A percentile compares a stretch with the other conserved stretches of the same genome.
Evolutionary conservation across 2,113 vertebrate species (phyloP).

Genomic region (Pseudois nayaur): DNA sequence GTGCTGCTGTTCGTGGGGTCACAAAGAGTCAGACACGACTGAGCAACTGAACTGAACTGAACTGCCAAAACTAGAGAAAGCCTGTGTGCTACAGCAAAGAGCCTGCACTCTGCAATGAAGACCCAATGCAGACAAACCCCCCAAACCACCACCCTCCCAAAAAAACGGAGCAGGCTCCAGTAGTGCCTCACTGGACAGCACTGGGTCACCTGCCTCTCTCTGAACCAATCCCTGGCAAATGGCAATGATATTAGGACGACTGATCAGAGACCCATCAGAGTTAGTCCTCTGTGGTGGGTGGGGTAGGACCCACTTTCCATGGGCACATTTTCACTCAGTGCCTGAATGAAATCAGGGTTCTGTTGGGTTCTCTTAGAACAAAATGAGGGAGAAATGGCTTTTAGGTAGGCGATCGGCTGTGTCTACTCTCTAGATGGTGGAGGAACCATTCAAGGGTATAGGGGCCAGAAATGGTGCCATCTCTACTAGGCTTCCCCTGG

Average conservation of each 20-base stretch:
- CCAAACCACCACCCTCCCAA: fast-evolving
- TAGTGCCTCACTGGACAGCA: not conserved
- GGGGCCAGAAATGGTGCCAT: not conserved
- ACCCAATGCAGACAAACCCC: not conserved
- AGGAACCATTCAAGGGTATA: not conserved
- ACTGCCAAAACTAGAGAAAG: not conserved
- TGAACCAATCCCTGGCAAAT: not conserved
- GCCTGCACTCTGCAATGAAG: not conserved
- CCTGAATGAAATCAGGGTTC: not conserved
- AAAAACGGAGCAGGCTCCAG: not conserved
- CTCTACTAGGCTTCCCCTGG: not conserved
- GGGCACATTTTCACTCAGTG: not conserved
- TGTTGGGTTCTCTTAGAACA: not conserved
- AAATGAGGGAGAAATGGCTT: not conserved
- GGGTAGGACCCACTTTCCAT: not conserved
- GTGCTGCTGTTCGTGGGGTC: not conserved
- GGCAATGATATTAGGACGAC: not conserved
- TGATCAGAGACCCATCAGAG: not conserved
- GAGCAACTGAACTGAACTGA: not conserved
- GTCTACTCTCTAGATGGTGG: not conserved
- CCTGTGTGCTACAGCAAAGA: not conserved
- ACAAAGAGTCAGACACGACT: not conserved
- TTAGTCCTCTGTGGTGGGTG: not conserved
- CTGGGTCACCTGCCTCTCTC: not conserved
- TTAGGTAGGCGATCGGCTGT: not conserved